Evolutionary conservation across 92 coral and sea anemone species (phyloP).

Genomic region (Phenganax stokvisi): DNA sequence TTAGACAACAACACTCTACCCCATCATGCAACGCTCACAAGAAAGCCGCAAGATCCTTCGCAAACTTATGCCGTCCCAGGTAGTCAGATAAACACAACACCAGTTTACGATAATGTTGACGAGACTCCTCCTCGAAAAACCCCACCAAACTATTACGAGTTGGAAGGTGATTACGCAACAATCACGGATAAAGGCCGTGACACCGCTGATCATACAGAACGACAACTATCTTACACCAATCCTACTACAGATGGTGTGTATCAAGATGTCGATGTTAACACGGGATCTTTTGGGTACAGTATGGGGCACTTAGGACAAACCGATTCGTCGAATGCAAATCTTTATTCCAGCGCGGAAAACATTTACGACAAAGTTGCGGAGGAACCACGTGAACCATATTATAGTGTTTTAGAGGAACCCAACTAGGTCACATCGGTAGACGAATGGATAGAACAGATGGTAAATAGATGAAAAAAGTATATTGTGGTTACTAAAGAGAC

Average conservation of each 20-base stretch:
- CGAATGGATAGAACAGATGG: too few species aligned
- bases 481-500: too few species aligned
- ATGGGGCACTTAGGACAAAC: neutral
- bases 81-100: neutral
- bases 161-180: conserved; percentile 14
- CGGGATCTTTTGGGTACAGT: neutral
- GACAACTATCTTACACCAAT: neutral
- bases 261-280: neutral
- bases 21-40: neutral
- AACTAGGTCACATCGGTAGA: neutral
- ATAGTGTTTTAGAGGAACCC: conserved; percentile 23
- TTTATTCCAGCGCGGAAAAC: conserved; percentile 8
- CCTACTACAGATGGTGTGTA: neutral
- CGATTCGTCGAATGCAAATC: neutral
- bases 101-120: conserved; percentile 2
- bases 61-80: conserved; percentile 1
- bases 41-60: neutral
- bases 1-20: neutral
- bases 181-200: neutral
- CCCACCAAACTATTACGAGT: conserved; percentile 3
- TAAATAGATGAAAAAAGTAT: too few species aligned
- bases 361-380: conserved; percentile 17
- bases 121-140: neutral
- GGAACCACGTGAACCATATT: neutral
- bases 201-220: neutral